A percentile compares a stretch with the other conserved stretches of the same genome.
These are phyloP conservation scores for Cliona cf. orientalis DNA, from an alignment of 37 sponge, comb jelly and placozoan genomes.

Conservation along the genomic window DNA sequence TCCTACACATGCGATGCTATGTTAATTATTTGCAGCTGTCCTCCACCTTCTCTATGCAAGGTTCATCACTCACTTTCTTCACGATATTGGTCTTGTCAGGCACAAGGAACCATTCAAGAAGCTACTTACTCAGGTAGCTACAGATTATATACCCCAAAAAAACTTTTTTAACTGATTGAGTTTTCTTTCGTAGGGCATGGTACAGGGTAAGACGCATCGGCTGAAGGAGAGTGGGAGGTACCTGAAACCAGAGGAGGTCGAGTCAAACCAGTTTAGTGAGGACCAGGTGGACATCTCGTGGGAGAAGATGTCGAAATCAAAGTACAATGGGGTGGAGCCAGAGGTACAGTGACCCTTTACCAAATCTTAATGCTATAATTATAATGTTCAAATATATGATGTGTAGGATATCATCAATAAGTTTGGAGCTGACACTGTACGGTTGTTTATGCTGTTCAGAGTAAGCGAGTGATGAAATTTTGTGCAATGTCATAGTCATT, in stretches of 20 bases:
- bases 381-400: background rate
- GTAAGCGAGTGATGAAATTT: background rate
- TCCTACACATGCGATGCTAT: background rate
- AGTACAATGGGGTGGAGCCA: conserved; percentile 90
- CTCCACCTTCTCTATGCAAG: conserved; percentile 91
- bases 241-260: conserved; percentile 59
- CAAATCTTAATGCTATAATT: background rate
- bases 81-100: conserved; percentile 63
- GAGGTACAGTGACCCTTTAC: background rate
- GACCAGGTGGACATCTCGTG: conserved; percentile 51
- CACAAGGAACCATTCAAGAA: conserved; percentile 82
- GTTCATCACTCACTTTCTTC: conserved; percentile 84
- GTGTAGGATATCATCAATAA: conserved; percentile 58
- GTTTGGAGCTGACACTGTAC: conserved; percentile 81
- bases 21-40: conserved; percentile 43
- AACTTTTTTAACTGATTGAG: background rate
- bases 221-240: conserved; percentile 38
- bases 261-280: conserved; percentile 5
- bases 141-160: too few relatives aligned
- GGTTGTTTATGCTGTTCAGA: conserved; percentile 79
- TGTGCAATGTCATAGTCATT: background rate
- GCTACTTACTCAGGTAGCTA: conserved; percentile 70
- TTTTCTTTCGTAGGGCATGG: conserved; percentile 90
- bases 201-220: conserved; percentile 72
- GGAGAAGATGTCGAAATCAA: conserved; percentile 97